Base-by-base conservation (phyloP, 2,113 vertebrate species). In the Orycteropus afer region DNA sequence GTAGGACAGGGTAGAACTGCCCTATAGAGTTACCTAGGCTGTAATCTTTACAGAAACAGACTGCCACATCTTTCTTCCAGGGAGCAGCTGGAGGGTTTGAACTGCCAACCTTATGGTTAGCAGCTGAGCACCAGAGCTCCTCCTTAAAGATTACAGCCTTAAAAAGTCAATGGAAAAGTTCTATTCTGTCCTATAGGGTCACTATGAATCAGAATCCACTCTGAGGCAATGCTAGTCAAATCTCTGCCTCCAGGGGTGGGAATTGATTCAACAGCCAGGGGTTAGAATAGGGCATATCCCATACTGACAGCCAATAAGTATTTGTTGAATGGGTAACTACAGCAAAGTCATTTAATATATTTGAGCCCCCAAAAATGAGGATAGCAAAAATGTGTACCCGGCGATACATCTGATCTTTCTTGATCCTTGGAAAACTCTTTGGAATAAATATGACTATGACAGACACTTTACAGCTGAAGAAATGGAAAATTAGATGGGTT, bases 371-470 rank as follows among this genome's bases (percentile, higher is more conserved):
- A 32, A 74, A 89, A 76, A 37, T 32, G 42, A 49, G 69, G 3
- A 32, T 53, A 82, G n/a, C 14, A 76, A 65, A 81, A 37, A 27
- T 57, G 20, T 65, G 29, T 47, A 18, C n/a, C 55, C 69, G 13
- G 5, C 5, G 86, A 32, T 1, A 23, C 32, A 18, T 55, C 40
- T 57, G 40, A 65, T 83, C 42, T 79, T 65, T 73, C 73, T 23
- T 42, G 8, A 80, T 32, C 69, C 59, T 81, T 73, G 80, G 94
- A 85, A 77, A 93, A 73, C 8, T 67, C 77, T 79, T 85, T 86
- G 67, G 49, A n/a, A 29, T 65, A 65, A 71, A 42, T 32, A 5
- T 20, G 45, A 34, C 32, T 34, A 18, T 79, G 63, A 59, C 0
- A 78, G 29, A 23, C 53, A 53, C 5, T n/a, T n/a, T n/a, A n/a